These are phyloP conservation scores for Labroides dimidiatus DNA, from an alignment of 2,797 vertebrate genomes.

Conservation along the genomic window DNA sequence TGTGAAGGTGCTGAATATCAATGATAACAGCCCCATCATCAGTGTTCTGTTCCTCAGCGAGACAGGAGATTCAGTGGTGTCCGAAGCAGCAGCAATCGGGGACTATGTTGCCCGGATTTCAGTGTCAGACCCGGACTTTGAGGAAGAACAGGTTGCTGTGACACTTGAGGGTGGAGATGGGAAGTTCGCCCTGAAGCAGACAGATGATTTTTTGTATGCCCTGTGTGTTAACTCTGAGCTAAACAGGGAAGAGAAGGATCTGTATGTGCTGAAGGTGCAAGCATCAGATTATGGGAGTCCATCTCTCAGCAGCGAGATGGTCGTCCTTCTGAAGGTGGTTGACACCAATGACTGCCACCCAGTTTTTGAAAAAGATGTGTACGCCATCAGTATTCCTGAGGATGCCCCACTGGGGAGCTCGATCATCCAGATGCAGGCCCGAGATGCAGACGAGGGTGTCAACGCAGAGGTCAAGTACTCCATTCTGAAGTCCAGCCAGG, in stretches of 20 bases:
- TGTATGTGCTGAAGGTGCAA: constrained; percentile 85
- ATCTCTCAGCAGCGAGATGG: constrained; percentile 79
- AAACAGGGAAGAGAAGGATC: constrained; percentile 86
- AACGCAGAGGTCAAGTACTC: constrained; percentile 86
- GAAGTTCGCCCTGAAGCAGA: constrained; percentile 84
- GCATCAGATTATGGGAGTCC: constrained; percentile 88
- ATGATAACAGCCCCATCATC: constrained; percentile 90
- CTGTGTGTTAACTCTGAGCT: constrained; percentile 87
- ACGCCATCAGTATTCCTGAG: constrained; percentile 82
- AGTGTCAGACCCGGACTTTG: constrained; percentile 88
- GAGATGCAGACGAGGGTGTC: constrained; percentile 86
- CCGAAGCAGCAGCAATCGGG: constrained; percentile 86
- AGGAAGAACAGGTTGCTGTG: constrained; percentile 65
- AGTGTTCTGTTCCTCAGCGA: constrained; percentile 90
- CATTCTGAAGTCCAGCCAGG: constrained; percentile 71
- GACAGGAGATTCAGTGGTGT: constrained; percentile 84
- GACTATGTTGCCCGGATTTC: constrained; percentile 92
- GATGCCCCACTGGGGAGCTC: constrained; percentile 85
- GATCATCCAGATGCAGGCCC: constrained; percentile 85
- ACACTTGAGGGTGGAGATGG: constrained; percentile 83
- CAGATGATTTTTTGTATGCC: constrained; percentile 85
- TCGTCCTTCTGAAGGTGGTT: constrained; percentile 83
- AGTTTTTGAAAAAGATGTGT: constrained; percentile 81
- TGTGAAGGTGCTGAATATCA: constrained; percentile 89
- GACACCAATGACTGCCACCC: constrained; percentile 91